These are phyloP conservation scores for Pantherophis alleghaniensis DNA, from an alignment of 2,797 vertebrate species.

Conservation along the genomic window DNA sequence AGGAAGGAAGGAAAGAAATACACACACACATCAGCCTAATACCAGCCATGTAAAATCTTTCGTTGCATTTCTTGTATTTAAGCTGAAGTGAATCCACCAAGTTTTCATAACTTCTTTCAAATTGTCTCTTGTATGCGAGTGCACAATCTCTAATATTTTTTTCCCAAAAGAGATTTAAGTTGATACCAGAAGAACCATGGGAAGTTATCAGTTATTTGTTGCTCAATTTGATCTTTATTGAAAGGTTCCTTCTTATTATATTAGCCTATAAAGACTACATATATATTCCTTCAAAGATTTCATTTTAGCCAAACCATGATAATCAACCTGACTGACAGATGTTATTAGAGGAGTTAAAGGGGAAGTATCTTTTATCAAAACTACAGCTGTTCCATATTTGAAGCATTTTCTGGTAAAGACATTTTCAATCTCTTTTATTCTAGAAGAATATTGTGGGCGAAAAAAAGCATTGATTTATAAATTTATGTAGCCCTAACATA, in stretches of 20 bases:
- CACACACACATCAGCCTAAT: neutral
- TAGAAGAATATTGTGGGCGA: neutral
- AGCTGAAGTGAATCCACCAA: neutral
- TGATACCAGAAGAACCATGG: neutral
- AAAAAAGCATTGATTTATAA: neutral
- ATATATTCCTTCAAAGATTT: neutral
- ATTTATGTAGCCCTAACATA: no score
- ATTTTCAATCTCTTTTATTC: neutral
- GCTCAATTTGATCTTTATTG: neutral
- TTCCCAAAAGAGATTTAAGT: neutral
- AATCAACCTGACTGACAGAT: neutral
- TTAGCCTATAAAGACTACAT: neutral
- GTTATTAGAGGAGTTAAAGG: neutral
- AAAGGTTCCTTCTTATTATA: neutral
- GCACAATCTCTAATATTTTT: neutral
- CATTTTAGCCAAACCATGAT: neutral
- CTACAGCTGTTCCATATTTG: neutral
- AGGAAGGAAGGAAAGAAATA: no score
- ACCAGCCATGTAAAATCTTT: neutral
- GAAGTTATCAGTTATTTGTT: neutral
- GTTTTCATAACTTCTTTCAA: neutral
- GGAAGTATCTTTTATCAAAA: neutral
- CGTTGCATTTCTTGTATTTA: neutral
- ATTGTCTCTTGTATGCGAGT: neutral
- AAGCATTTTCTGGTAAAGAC: neutral